Conservation (phyloP, 2,113 vertebrate genomes). For the Oceanodroma tethys region DNA sequence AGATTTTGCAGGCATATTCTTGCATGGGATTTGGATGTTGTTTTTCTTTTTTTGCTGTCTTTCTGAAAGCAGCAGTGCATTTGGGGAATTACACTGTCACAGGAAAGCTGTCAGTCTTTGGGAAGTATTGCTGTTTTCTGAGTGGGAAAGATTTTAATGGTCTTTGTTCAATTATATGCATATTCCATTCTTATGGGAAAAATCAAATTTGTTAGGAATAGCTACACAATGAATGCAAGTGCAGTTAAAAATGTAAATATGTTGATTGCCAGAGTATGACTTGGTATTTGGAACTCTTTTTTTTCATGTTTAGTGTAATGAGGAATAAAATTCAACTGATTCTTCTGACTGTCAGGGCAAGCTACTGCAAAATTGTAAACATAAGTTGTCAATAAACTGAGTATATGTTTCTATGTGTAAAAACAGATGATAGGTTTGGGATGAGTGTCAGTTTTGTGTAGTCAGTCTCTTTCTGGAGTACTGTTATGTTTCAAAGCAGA, state of each 20-base stretch:
- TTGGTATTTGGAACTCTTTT: neutral
- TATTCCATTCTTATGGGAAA: neutral
- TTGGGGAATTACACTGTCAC: neutral
- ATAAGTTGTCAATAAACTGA: neutral
- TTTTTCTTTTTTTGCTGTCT: neutral
- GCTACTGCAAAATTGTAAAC: neutral
- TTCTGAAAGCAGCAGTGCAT: neutral
- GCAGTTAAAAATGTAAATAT: neutral
- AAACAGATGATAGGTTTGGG: neutral
- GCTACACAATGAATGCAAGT: neutral
- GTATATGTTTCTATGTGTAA: neutral
- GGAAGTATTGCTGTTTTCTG: neutral
- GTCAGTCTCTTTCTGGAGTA: neutral
- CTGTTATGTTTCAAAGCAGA: neutral
- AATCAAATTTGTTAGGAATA: neutral
- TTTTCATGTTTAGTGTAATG: neutral
- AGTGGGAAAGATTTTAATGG: neutral
- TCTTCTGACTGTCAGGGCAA: neutral
- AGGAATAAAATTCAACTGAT: neutral
- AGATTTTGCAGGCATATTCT: neutral
- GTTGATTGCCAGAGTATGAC: neutral
- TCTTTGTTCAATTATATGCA: neutral
- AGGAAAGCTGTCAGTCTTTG: neutral
- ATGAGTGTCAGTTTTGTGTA: neutral
- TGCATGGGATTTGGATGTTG: neutral